Conservation (phyloP, 2,113 vertebrate genomes). For the Menura novaehollandiae region DNA sequence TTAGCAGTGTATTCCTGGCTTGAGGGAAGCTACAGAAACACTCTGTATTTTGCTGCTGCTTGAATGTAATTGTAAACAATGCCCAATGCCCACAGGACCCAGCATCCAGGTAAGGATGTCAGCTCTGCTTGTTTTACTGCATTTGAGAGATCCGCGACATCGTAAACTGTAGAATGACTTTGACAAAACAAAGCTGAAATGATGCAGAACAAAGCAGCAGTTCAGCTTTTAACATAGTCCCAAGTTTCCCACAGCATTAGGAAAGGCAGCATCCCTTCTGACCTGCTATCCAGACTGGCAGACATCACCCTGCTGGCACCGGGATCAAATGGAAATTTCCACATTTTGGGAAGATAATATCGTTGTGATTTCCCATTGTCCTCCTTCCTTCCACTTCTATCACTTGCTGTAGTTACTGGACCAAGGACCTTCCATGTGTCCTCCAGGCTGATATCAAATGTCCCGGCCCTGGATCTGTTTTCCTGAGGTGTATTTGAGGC, state of each 20-base stretch:
- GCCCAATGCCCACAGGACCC: not conserved
- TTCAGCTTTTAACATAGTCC: not conserved
- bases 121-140: not conserved
- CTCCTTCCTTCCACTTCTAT: not conserved
- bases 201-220: not conserved
- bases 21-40: not conserved
- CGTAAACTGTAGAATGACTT: not conserved
- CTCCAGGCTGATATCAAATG: not conserved
- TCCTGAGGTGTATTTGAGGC: not conserved
- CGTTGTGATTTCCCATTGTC: rapidly evolving
- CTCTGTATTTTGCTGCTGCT: not conserved
- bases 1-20: not conserved
- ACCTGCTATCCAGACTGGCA: not conserved
- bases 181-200: not conserved
- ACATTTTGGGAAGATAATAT: not conserved
- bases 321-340: not conserved
- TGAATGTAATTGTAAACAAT: not conserved
- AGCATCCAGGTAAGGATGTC: not conserved
- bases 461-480: not conserved
- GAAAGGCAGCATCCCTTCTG: not conserved
- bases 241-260: not conserved
- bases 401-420: not conserved
- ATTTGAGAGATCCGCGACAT: not conserved
- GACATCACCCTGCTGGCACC: not conserved
- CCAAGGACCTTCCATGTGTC: not conserved